Evolutionary conservation across 2,113 vertebrate species (phyloP), one percentile per base, ranked within the genome.

Genomic region (Gymnogyps californianus): DNA sequence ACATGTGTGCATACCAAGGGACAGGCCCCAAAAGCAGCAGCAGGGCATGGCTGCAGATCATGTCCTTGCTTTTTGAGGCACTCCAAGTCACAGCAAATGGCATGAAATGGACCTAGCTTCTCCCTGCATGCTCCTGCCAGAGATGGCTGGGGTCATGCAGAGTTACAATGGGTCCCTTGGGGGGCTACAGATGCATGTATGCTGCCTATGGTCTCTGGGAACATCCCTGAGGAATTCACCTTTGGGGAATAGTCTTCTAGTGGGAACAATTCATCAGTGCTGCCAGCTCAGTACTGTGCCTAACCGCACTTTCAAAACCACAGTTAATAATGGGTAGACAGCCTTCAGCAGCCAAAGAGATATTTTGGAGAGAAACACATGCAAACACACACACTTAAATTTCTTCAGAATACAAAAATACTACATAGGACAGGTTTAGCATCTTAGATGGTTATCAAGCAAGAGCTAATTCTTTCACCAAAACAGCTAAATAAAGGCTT

Each of bases 401-500:
- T 70, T 71, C n/a, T 96, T 95, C 67, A 65, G 61, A 83, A 80
- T 58, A 69, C 17, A 74, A 55, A 95, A 91, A 79, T 69, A 61
- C 61, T 82, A 32, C 69, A 13, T 17, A 36, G 38, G 46, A 62
- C 54, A 58, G 67, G 58, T 77, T 91, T 95, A 95, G 66, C 34
- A 83, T 95, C 74, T 93, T 82, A 72, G 51, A 82, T 12, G 3
- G 49, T 72, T 95, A 89, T 95, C 83, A 85, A 69, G 57, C 16
- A 76, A 96, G 66, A 89, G 49, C 69, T 89, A 95, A 67, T 95
- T 94, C 40, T 94, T 89, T 83, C 87, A 85, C 78, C 49, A 90
- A 94, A 96, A 77, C 81, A 91, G 29, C 87, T 95, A 95, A 89
- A 95, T 94, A 87, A 89, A 95, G 49, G 12, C 58, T 95, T 87